A percentile compares a stretch with the other conserved stretches of the same genome.
phyloP scores from a whole-genome alignment of 1,140 invertebrate genomes.

The Macrostomum lignano region DNA sequence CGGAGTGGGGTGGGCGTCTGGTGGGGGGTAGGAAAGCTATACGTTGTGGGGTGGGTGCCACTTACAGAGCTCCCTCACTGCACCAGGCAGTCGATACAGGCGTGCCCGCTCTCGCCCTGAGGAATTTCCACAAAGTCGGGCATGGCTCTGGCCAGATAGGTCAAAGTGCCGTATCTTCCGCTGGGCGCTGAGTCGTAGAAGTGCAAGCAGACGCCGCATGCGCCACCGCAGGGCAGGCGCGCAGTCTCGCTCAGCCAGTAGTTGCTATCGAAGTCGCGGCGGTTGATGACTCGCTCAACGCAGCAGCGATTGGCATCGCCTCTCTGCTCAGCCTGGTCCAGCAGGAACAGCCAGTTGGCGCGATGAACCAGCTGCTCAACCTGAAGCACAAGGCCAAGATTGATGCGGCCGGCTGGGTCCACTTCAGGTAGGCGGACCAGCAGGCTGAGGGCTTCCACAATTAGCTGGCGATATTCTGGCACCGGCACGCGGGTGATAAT shows the following conservation, averaged over 20 bases:
- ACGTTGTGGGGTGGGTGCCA: too few relatives aligned
- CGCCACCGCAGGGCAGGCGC: slow-evolving; percentile 60
- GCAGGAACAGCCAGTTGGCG: slow-evolving; percentile 71
- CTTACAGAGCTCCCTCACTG: too few relatives aligned
- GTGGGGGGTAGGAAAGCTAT: too few relatives aligned
- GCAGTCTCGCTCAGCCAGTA: background rate
- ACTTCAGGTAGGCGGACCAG: slow-evolving; percentile 44
- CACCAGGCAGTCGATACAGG: too few relatives aligned
- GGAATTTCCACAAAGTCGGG: slow-evolving; percentile 20
- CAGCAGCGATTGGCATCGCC: background rate
- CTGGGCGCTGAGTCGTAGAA: slow-evolving; percentile 91
- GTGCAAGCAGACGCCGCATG: slow-evolving; percentile 73
- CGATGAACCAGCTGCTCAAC: slow-evolving; percentile 70
- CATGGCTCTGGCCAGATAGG: slow-evolving; percentile 63
- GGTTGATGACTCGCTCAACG: background rate
- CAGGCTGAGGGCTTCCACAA: slow-evolving; percentile 87
- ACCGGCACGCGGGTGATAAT: slow-evolving; percentile 82
- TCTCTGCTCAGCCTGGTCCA: slow-evolving; percentile 50
- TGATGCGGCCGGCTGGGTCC: slow-evolving; percentile 43
- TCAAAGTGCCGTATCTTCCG: slow-evolving; percentile 84
- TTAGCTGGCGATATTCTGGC: slow-evolving; percentile 83
- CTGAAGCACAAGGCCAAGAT: slow-evolving; percentile 37
- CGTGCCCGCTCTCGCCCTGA: too few relatives aligned
- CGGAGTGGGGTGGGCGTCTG: too few relatives aligned
- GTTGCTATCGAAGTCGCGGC: background rate